Conservation (phyloP, 2,888 invertebrate genomes). For the Cabera pusaria region DNA sequence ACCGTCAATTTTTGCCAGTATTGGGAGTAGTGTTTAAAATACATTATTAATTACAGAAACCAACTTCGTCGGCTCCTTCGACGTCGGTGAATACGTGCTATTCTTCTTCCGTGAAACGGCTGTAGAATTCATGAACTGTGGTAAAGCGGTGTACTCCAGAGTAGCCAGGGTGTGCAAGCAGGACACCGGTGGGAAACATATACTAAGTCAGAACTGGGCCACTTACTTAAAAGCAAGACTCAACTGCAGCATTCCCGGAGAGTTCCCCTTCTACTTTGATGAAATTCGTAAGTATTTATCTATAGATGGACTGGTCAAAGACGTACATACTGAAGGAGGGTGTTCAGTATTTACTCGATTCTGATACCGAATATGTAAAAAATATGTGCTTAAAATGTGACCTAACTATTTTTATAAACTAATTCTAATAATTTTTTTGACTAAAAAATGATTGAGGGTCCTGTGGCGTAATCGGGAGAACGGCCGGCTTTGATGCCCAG, state of each 20-base stretch:
- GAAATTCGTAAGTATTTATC: slow-evolving; percentile 85
- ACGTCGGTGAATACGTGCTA: slow-evolving; percentile 86
- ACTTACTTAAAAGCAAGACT: slow-evolving; percentile 87
- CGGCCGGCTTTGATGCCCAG: too few relatives aligned
- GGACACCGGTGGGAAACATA: slow-evolving; percentile 86
- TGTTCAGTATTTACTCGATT: too few relatives aligned
- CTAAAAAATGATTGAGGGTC: too few relatives aligned
- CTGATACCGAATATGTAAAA: too few relatives aligned
- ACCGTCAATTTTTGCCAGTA: too few relatives aligned
- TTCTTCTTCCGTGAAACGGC: slow-evolving; percentile 90
- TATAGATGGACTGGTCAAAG: too few relatives aligned
- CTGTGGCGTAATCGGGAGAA: too few relatives aligned
- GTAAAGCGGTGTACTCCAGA: slow-evolving; percentile 87
- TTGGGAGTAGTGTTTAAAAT: too few relatives aligned
- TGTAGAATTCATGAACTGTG: slow-evolving; percentile 87
- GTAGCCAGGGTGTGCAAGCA: slow-evolving; percentile 89
- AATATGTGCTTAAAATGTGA: too few relatives aligned
- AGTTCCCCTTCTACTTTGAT: slow-evolving; percentile 90
- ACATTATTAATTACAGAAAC: slow-evolving; percentile 85
- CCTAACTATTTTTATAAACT: too few relatives aligned
- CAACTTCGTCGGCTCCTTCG: slow-evolving; percentile 88
- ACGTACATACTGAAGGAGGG: too few relatives aligned
- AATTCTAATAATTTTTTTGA: too few relatives aligned
- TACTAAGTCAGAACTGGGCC: slow-evolving; percentile 86
- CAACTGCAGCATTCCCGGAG: slow-evolving; percentile 88